Percentiles rank a stretch among this genome's conserved stretches.
phyloP scores from a whole-genome alignment of 2,113 vertebrate genomes.

The Menura novaehollandiae region DNA sequence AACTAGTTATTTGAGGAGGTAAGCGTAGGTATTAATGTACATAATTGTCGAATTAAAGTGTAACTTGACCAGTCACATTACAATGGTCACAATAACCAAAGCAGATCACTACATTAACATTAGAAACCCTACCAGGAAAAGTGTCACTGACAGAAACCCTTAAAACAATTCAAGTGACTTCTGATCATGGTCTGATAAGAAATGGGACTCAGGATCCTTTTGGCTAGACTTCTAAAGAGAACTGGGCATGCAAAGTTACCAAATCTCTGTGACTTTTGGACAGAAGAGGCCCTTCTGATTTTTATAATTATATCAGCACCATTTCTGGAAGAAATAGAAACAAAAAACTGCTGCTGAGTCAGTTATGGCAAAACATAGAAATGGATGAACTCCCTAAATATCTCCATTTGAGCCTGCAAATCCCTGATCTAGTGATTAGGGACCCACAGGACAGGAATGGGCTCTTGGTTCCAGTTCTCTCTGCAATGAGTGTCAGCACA shows the following conservation, averaged over 20 bases:
- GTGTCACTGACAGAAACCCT: not conserved
- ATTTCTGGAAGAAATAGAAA: not conserved
- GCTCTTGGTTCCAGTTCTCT: not conserved
- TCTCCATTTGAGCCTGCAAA: not conserved
- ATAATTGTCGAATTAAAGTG: not conserved
- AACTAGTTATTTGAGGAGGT: not conserved
- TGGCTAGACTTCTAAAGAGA: not conserved
- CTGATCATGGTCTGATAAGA: not conserved
- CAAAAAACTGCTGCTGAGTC: not conserved
- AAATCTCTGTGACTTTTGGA: not conserved
- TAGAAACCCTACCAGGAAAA: not conserved
- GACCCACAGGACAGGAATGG: not conserved
- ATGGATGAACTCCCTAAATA: not conserved
- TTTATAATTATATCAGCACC: not conserved
- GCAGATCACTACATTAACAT: not conserved
- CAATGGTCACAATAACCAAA: not conserved
- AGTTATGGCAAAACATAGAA: not conserved
- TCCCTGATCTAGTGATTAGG: not conserved
- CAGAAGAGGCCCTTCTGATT: not conserved
- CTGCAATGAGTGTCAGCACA: not conserved
- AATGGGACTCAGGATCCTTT: not conserved
- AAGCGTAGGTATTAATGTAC: not conserved
- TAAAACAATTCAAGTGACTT: not conserved
- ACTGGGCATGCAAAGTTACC: fast-evolving
- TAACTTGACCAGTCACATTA: not conserved